Percentiles rank a stretch among this genome's conserved stretches.
Conservation (phyloP, 2,888 invertebrate genomes). For the Hypomecis punctinalis region DNA sequence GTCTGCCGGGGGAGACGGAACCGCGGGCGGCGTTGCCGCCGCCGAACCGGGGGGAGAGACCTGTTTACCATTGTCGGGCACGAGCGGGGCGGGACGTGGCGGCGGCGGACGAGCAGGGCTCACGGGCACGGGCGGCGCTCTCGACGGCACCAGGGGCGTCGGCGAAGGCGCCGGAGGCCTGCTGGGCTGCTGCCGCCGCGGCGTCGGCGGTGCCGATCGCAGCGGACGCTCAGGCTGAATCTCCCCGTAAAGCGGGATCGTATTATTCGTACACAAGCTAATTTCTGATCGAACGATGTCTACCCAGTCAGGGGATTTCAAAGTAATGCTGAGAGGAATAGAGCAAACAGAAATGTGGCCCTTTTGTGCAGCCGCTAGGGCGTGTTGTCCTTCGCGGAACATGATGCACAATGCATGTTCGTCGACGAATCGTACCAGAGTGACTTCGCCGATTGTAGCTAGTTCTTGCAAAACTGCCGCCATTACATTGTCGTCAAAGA, state of each 20-base stretch:
- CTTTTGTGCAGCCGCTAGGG: constrained; percentile 89
- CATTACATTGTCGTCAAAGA: constrained; percentile 93
- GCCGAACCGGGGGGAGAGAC: constrained; percentile 64
- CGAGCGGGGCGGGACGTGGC: constrained; percentile 83
- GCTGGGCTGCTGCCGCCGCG: constrained; percentile 83
- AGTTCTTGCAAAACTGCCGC: constrained; percentile 92
- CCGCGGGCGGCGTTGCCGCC: constrained; percentile 10
- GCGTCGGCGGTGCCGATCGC: constrained; percentile 77
- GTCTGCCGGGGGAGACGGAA: constrained; percentile 10
- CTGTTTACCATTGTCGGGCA: constrained; percentile 78
- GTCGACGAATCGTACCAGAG: constrained; percentile 95
- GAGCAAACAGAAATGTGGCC: constrained; percentile 86
- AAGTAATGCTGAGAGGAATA: constrained; percentile 87
- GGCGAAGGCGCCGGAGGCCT: constrained; percentile 87
- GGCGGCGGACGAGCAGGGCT: constrained; percentile 85
- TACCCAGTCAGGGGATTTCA: constrained; percentile 95
- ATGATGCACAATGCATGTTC: constrained; percentile 94
- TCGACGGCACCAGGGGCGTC: constrained; percentile 74
- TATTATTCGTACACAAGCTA: constrained; percentile 92
- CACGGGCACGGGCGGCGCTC: constrained; percentile 74
- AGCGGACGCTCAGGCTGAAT: constrained; percentile 68
- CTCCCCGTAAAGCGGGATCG: constrained; percentile 89
- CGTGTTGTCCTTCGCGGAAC: constrained; percentile 95
- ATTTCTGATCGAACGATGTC: constrained; percentile 93
- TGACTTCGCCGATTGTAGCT: constrained; percentile 94